Evolutionary conservation across 2,113 vertebrate genomes (phyloP).

Genomic region (Okapia johnstoni): DNA sequence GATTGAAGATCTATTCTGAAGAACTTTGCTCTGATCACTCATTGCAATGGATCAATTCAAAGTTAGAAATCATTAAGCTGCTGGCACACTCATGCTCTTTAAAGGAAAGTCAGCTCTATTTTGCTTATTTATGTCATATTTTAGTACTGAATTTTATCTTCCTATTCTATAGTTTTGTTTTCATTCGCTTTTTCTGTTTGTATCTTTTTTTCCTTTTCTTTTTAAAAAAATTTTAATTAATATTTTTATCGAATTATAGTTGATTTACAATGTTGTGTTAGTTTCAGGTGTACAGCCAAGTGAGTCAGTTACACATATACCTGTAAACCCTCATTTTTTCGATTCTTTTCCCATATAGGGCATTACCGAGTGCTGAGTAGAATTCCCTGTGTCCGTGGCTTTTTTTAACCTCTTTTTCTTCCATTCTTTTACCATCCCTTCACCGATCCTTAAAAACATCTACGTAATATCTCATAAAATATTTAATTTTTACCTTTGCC

Average conservation of each 20-base stretch:
- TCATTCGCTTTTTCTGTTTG: neutral
- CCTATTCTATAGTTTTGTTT: neutral
- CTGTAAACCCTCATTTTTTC: neutral
- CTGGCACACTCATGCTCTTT: neutral
- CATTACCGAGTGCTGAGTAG: neutral
- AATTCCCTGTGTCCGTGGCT: neutral
- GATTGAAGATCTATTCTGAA: neutral
- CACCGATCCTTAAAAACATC: neutral
- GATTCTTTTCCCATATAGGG: neutral
- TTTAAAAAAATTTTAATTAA: neutral
- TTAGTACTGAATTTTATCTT: constrained; percentile 1
- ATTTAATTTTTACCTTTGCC: neutral
- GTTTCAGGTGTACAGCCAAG: neutral
- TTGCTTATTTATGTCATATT: neutral
- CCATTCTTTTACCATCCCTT: neutral
- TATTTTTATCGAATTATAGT: neutral
- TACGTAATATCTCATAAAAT: constrained; percentile 26
- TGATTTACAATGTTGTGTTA: neutral
- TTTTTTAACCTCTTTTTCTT: neutral
- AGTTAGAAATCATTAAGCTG: neutral
- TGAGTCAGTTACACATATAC: neutral
- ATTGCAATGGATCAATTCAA: neutral
- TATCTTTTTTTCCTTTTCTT: neutral
- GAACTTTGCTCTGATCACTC: neutral
- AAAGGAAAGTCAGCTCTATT: neutral